Percentiles rank a stretch among this genome's conserved stretches.
These are phyloP conservation scores for Holacanthella duospinosa DNA, from an alignment of 2,888 invertebrate genomes.

Conservation along the genomic window DNA sequence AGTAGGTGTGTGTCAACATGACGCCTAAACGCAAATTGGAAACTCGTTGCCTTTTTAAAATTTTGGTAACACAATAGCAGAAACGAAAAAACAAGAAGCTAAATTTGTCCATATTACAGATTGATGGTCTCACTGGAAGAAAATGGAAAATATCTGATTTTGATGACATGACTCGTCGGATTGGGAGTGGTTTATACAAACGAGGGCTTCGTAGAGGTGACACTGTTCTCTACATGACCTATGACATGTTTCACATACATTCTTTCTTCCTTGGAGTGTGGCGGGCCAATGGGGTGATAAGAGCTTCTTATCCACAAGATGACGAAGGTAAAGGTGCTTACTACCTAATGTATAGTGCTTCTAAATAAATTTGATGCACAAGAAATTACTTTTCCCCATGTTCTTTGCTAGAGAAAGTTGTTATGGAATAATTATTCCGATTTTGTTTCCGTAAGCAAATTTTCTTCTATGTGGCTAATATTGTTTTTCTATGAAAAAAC, in stretches of 20 bases:
- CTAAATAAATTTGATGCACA: too few relatives aligned
- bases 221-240: constrained; percentile 30
- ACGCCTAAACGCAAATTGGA: too few relatives aligned
- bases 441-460: constrained; percentile 25
- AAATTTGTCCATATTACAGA: constrained; percentile 44
- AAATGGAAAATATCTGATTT: constrained; percentile 49
- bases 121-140: constrained; percentile 52
- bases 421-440: constrained; percentile 19
- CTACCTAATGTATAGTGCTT: background rate
- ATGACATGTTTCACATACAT: constrained; percentile 26
- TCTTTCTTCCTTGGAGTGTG: constrained; percentile 28
- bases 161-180: constrained; percentile 21
- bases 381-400: too few relatives aligned
- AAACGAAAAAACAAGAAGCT: too few relatives aligned
- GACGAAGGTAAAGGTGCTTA: constrained; percentile 20
- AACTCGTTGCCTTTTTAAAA: too few relatives aligned
- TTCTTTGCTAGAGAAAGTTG: too few relatives aligned
- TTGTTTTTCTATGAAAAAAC: too few relatives aligned
- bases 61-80: too few relatives aligned
- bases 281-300: constrained; percentile 28
- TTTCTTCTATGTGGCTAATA: too few relatives aligned
- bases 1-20: too few relatives aligned
- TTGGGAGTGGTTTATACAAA: constrained; percentile 28
- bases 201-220: constrained; percentile 28
- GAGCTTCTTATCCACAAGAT: constrained; percentile 31